These are phyloP conservation scores for Entelurus aequoreus DNA, from an alignment of 2,113 vertebrate species.

Conservation along the genomic window DNA sequence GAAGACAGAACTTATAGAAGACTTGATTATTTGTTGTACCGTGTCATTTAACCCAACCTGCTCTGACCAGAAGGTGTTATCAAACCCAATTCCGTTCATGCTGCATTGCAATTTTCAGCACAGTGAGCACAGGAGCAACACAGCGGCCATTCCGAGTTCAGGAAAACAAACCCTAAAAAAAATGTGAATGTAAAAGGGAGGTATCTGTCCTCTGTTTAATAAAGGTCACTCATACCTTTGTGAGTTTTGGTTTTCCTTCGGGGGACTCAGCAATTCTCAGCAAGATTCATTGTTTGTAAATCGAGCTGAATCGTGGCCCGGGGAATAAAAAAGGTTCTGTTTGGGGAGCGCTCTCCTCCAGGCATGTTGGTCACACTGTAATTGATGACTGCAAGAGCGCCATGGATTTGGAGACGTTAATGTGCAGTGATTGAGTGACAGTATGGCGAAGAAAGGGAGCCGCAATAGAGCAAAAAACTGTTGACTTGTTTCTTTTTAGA, in stretches of 20 bases:
- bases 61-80: neutral
- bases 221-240: slow-evolving; percentile 24
- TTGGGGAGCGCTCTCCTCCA: slow-evolving; percentile 37
- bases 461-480: neutral
- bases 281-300: slow-evolving; percentile 56
- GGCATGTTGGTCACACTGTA: slow-evolving; percentile 50
- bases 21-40: neutral
- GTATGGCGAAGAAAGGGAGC: neutral
- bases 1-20: neutral
- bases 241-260: slow-evolving; percentile 33
- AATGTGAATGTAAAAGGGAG: neutral
- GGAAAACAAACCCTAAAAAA: slow-evolving; percentile 1
- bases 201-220: slow-evolving; percentile 20
- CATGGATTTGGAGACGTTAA: slow-evolving; percentile 40
- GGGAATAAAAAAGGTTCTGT: slow-evolving; percentile 54
- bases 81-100: neutral
- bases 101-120: neutral
- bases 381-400: slow-evolving; percentile 49
- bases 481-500: slow-evolving; percentile 8
- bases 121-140: neutral
- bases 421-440: slow-evolving; percentile 44
- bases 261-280: slow-evolving; percentile 26
- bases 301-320: slow-evolving; percentile 30
- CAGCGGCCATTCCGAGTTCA: neutral
- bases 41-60: slow-evolving; percentile 1